phyloP scores from a whole-genome alignment of 2,888 invertebrate genomes.

The Troides aeacus region DNA sequence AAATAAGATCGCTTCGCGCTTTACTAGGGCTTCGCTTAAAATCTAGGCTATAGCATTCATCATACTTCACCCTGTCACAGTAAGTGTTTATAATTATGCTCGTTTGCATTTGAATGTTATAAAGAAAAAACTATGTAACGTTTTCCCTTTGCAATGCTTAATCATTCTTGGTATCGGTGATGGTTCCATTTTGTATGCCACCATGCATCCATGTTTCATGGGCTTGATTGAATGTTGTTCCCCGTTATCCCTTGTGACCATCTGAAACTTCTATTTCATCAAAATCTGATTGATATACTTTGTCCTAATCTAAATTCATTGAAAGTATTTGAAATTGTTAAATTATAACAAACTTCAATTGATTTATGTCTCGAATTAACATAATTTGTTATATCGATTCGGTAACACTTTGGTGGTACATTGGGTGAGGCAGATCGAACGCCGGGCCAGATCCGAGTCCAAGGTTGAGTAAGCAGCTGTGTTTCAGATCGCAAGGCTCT shows the following conservation, averaged over 20 bases:
- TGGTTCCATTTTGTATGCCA: conserved; percentile 66
- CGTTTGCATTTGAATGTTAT: conserved; percentile 37
- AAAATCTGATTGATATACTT: conserved; percentile 30
- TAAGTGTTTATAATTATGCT: conserved; percentile 35
- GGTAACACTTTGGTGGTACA: conserved; percentile 45
- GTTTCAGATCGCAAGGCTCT: conserved; percentile 93
- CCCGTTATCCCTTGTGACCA: conserved; percentile 31
- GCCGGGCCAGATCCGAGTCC: conserved; percentile 79
- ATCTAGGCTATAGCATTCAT: conserved; percentile 29
- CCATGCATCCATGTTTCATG: conserved; percentile 49
- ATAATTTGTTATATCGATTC: conserved; percentile 20
- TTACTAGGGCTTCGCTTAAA: conserved; percentile 40
- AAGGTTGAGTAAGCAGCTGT: conserved; percentile 82
- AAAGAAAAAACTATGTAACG: conserved; percentile 55
- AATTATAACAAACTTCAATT: conserved; percentile 5
- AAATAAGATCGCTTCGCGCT: conserved; percentile 36
- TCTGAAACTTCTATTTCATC: conserved; percentile 31
- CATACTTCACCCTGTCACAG: conserved; percentile 35
- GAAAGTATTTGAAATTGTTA: conserved; percentile 6
- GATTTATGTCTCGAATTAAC: conserved; percentile 2
- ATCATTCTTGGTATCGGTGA: conserved; percentile 80
- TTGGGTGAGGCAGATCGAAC: conserved; percentile 65
- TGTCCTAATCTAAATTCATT: conserved; percentile 24
- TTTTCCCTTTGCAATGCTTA: conserved; percentile 70
- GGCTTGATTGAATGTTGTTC: conserved; percentile 43